Conservation (phyloP, 2,888 invertebrate species). For the Acleris sparsana region DNA sequence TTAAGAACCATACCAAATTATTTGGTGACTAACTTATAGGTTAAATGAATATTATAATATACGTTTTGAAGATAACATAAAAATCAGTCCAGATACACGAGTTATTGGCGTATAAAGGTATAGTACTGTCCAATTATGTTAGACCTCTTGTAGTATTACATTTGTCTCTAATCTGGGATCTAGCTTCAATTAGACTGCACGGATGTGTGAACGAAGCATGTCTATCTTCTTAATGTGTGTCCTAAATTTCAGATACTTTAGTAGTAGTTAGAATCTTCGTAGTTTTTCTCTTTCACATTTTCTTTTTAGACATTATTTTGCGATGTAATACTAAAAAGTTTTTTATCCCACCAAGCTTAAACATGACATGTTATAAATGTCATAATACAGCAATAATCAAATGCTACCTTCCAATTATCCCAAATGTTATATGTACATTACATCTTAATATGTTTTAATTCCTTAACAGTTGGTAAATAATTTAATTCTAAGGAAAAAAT, state of each 20-base stretch:
- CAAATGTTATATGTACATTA: no score
- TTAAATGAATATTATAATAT: no score
- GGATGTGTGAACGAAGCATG: slow-evolving; percentile 25
- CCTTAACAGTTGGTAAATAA: no score
- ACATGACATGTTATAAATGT: no score
- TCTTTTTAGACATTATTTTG: neutral
- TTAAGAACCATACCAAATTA: neutral
- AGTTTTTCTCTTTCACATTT: neutral
- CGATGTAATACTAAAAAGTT: neutral
- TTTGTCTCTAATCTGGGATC: slow-evolving; percentile 7
- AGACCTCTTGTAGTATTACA: neutral
- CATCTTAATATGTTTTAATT: no score
- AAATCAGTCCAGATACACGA: neutral
- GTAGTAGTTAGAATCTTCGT: slow-evolving; percentile 4
- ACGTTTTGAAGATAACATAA: neutral
- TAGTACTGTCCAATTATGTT: slow-evolving; percentile 1
- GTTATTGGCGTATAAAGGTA: slow-evolving; percentile 5
- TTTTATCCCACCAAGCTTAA: neutral
- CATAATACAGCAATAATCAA: no score
- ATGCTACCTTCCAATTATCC: no score
- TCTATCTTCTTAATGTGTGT: slow-evolving; percentile 11
- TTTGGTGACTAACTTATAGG: neutral
- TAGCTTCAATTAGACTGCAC: slow-evolving; percentile 13
- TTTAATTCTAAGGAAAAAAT: no score
- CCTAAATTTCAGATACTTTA: neutral